phyloP scores from a whole-genome alignment of 2,113 vertebrate genomes.

The Aspidoscelis tigris region DNA sequence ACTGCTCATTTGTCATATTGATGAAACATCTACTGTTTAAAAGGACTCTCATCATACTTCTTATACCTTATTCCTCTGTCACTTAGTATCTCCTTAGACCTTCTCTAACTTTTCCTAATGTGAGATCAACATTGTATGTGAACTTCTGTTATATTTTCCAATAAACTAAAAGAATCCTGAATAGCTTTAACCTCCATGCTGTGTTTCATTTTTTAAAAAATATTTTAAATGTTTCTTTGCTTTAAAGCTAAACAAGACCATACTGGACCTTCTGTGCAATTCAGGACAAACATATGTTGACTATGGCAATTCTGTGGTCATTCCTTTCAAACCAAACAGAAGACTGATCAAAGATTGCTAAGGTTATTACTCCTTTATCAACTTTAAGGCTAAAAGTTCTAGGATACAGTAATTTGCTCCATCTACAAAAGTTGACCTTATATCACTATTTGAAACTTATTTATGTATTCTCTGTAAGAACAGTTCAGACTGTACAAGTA shows the following conservation, averaged over 20 bases:
- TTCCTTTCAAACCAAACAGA: too few relatives aligned
- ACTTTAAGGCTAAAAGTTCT: neutral
- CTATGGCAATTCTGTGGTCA: neutral
- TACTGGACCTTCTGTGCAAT: neutral
- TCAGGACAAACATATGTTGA: neutral
- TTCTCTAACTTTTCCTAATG: neutral
- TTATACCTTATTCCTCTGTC: neutral
- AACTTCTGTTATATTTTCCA: constrained; percentile 2
- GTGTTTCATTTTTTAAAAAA: constrained; percentile 7
- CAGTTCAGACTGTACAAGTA: neutral
- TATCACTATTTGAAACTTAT: neutral
- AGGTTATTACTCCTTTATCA: neutral
- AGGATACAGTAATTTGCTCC: neutral
- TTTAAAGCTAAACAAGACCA: neutral
- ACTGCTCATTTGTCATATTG: neutral
- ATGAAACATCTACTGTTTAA: neutral
- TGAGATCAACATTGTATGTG: neutral
- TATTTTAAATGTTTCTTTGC: neutral
- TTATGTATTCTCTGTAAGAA: neutral
- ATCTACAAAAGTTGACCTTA: neutral
- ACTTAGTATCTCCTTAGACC: neutral
- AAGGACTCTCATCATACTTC: neutral
- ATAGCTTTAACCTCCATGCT: neutral
- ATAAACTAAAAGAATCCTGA: constrained; percentile 1
- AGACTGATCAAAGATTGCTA: neutral